Conservation (phyloP, 2,113 vertebrate genomes). For the Petrocephalus microphthalmus region DNA sequence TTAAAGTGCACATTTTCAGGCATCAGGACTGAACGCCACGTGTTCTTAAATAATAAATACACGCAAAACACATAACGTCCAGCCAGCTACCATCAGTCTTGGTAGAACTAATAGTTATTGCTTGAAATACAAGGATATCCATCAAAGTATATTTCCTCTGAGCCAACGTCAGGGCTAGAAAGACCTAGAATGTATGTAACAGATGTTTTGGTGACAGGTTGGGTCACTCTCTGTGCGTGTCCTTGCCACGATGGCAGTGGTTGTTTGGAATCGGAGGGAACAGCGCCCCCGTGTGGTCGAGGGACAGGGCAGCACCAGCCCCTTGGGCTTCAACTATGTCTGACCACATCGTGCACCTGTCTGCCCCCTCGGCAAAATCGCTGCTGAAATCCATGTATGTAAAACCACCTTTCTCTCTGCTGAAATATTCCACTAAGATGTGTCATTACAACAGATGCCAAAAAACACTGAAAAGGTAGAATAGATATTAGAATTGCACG, state of each 20-base stretch:
- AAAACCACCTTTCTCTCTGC: not conserved
- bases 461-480: constrained; percentile 77
- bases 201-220: not conserved
- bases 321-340: not conserved
- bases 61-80: constrained; percentile 44
- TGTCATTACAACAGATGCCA: constrained; percentile 61
- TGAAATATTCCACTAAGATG: constrained; percentile 21
- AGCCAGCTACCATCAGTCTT: constrained; percentile 72
- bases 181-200: constrained; percentile 39
- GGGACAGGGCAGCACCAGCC: not conserved
- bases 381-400: not conserved
- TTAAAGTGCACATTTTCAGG: constrained; percentile 73
- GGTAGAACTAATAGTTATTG: constrained; percentile 77
- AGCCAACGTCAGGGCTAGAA: constrained; percentile 43
- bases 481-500: constrained; percentile 92
- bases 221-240: not conserved
- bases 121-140: constrained; percentile 66
- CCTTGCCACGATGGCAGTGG: not conserved
- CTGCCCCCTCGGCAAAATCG: not conserved
- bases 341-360: not conserved
- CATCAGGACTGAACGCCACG: constrained; percentile 61
- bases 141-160: constrained; percentile 63
- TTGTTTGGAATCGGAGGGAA: not conserved
- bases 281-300: not conserved
- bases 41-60: constrained; percentile 67